phyloP scores from a whole-genome alignment of 2,888 invertebrate species.

The Amorpha juglandis region DNA sequence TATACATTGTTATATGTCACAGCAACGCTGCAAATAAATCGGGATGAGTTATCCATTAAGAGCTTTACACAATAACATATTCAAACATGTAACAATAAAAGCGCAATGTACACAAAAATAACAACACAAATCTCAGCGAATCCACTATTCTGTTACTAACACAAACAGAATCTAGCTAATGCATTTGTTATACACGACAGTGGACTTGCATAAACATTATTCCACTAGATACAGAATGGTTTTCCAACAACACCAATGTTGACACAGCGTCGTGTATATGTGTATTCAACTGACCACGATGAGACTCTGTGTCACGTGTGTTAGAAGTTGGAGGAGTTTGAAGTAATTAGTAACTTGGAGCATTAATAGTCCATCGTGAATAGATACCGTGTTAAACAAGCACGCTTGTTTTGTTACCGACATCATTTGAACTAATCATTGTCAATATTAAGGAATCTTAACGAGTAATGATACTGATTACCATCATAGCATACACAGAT shows the following conservation, averaged over 20 bases:
- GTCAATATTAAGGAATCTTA: neutral
- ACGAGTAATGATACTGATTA: neutral
- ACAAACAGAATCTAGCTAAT: slow-evolving; percentile 46
- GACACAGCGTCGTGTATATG: neutral
- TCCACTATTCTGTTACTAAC: slow-evolving; percentile 16
- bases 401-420: slow-evolving; percentile 34
- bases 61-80: neutral
- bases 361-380: slow-evolving; percentile 19
- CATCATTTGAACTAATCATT: slow-evolving; percentile 15
- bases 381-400: slow-evolving; percentile 29
- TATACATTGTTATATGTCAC: too few relatives aligned
- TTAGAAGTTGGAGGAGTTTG: slow-evolving; percentile 6
- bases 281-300: neutral
- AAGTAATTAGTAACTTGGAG: slow-evolving; percentile 22
- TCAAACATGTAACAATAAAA: neutral
- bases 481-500: neutral
- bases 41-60: too few relatives aligned
- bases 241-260: slow-evolving; percentile 28
- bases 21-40: too few relatives aligned
- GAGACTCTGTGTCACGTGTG: slow-evolving; percentile 7
- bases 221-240: slow-evolving; percentile 34
- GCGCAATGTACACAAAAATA: neutral
- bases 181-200: slow-evolving; percentile 40
- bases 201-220: slow-evolving; percentile 46
- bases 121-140: slow-evolving; percentile 5